Base-by-base conservation (phyloP, 2,888 invertebrate genomes). In the Trisateles emortualis region DNA sequence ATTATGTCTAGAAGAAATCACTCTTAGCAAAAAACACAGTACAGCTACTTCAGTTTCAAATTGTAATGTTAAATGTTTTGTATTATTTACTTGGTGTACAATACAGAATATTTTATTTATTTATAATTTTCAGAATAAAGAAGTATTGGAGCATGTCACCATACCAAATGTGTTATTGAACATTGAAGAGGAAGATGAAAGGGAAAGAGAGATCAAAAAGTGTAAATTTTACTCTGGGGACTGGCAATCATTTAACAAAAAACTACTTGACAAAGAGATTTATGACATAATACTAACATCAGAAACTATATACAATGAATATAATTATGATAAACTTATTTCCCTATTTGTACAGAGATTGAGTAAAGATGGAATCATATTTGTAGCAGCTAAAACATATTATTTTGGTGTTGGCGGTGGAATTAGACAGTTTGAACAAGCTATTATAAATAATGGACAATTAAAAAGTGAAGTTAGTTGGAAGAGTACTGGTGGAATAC, bases 351-450 rank as follows among this genome's bases (percentile, higher is more conserved):
- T 94, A 73, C 84, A 90, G 36, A 93, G 94, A 68, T 88, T 97
- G 41, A 94, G 94, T 64, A 81, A 84, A 51, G 78, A 86, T 82
- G 98, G 98, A 33, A 76, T 81, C 38, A 90, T 94, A 60, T 96
- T 95, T 82, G 85, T 99, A 50, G 98, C 98, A 46, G 98, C 98
- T 2, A 99, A 99, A 93, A 95, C 95, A 10, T 95, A 96, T 86
- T 99, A 99, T 86, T 99, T 99, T 93, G 99, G 99, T 60, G 97
- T 99, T 16, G 99, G 99, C 9, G 99, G 99, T 44, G 96, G 97
- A 9, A 92, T 96, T 33, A 89, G 95, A 60, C 94, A 96, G 68
- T 99, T 99, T 93, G 94, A 96, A 83, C 83, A 94, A 38, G 82
- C 93, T 44, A 71, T 98, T 4, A 77, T 89, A 52, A 86, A 90